Evolutionary conservation across 2,113 vertebrate genomes (phyloP).

Genomic region (Phrynosoma blainvillii): DNA sequence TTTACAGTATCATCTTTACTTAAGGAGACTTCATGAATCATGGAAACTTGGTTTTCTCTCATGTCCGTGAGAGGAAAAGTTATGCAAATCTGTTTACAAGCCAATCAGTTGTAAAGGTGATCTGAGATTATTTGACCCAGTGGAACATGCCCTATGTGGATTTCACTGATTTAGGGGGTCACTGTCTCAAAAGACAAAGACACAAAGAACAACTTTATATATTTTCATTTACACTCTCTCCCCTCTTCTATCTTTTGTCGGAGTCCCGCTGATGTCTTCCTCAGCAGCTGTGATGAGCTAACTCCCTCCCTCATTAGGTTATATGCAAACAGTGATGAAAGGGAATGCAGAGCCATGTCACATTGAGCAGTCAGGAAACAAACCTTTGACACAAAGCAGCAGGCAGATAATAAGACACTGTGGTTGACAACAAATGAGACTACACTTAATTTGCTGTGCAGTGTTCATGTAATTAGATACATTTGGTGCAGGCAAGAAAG

Average conservation of each 20-base stretch:
- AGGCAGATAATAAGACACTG: slow-evolving; percentile 75
- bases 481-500: slow-evolving; percentile 72
- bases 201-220: not conserved
- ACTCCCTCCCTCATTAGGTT: slow-evolving; percentile 73
- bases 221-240: not conserved
- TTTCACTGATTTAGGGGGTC: not conserved
- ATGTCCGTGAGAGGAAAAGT: not conserved
- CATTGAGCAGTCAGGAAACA: slow-evolving; percentile 76
- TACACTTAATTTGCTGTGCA: slow-evolving; percentile 79
- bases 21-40: not conserved
- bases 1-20: not conserved
- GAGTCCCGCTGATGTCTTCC: slow-evolving; percentile 42
- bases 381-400: slow-evolving; percentile 73
- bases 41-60: not conserved
- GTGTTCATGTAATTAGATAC: slow-evolving; percentile 82
- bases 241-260: not conserved
- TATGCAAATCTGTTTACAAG: not conserved
- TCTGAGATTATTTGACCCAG: not conserved
- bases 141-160: not conserved
- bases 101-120: not conserved
- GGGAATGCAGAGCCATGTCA: slow-evolving; percentile 72
- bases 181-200: not conserved
- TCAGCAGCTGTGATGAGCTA: slow-evolving; percentile 75
- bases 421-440: slow-evolving; percentile 78
- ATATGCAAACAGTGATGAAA: slow-evolving; percentile 81